Evolutionary conservation across 2,888 invertebrate genomes (phyloP), one percentile per base, ranked within the genome.

Genomic region (Heliconius ethilla): DNA sequence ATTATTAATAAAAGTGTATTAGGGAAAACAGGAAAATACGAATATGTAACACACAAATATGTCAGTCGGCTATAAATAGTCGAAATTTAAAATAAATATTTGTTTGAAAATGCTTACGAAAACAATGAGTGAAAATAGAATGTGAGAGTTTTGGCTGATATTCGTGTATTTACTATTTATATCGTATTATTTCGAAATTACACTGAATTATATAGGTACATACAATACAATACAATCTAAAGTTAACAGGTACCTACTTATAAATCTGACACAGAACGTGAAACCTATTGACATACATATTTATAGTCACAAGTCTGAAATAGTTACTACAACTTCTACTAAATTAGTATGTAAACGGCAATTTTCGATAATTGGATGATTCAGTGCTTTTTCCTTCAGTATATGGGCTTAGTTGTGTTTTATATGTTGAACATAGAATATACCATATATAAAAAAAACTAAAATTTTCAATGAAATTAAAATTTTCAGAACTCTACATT

Each of bases 271-370:
- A 66, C 66, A 33, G 18, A 65, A 66, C 66, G 22, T 22, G 51
- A 70, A 18, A 27, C 51, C 27, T 51, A 51, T 70, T 51, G 11
- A 51, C 51, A 70, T 25, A 25, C 10, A 62, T 62, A 62, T 62
- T 62, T 25, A 25, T 11, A 25, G 25, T 62, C 7, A 51, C 18
- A 51, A 22, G 11, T 62, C 27, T 51, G 45, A 70, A 51, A 51
- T 27, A 3, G 25, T 70, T 51, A 51, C 15, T n/a, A 27, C 9
- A 51, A 7, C 1, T 70, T 27, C 27, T 51, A 29, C 22, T 51
- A 27, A 70, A 70, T 70, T 70, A 70, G 70, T 70, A 29, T 11
- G n/a, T 55, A 70, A 29, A 18, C 51, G 51, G 10, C 22, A 70
- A 22, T 45, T 70, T 37, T 55, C 29, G 29, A 27, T 51, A 27